Evolutionary conservation across 2,888 invertebrate species (phyloP).

Genomic region (Gibbula magus): DNA sequence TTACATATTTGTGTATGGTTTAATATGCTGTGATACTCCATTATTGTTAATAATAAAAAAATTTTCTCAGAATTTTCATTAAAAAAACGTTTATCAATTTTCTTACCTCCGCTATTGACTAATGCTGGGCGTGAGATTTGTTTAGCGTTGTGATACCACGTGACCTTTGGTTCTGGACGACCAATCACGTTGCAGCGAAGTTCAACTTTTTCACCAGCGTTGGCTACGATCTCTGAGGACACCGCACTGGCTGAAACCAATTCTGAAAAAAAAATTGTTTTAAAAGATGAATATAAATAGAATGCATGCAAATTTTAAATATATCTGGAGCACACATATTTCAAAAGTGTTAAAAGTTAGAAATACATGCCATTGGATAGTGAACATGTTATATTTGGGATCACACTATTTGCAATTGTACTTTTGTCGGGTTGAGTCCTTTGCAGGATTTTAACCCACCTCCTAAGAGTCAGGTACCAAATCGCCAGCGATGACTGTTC

Average conservation of each 20-base stretch:
- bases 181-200: constrained; percentile 51
- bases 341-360: too few relatives aligned
- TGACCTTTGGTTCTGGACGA: constrained; percentile 50
- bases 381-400: too few relatives aligned
- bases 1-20: too few relatives aligned
- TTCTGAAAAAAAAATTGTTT: constrained; percentile 43
- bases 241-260: constrained; percentile 47
- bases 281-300: not conserved
- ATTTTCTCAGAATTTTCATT: not conserved
- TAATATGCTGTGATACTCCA: too few relatives aligned
- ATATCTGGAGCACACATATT: not conserved
- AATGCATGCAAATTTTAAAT: too few relatives aligned
- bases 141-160: constrained; percentile 58
- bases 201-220: constrained; percentile 47
- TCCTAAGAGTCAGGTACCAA: too few relatives aligned
- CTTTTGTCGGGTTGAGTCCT: too few relatives aligned
- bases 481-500: too few relatives aligned
- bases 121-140: constrained; percentile 47
- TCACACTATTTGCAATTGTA: too few relatives aligned
- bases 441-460: too few relatives aligned
- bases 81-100: not conserved
- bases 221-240: constrained; percentile 42
- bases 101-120: constrained; percentile 46
- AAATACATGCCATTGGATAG: too few relatives aligned
- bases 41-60: too few relatives aligned